Conservation (phyloP, 2,797 vertebrate species). For the Coregonus suidteri region DNA sequence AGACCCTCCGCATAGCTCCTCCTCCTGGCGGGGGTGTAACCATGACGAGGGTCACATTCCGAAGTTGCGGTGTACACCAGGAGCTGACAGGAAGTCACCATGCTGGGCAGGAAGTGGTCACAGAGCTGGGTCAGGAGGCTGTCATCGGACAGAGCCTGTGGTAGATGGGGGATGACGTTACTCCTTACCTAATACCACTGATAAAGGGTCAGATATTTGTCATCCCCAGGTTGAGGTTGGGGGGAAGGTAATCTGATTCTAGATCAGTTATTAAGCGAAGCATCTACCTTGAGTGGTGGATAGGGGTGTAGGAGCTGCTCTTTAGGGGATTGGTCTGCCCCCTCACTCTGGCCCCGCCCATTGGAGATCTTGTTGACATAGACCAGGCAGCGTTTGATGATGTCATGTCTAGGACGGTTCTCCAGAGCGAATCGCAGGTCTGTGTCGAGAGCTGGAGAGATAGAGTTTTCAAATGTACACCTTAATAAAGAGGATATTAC, state of each 20-base stretch:
- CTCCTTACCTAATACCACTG: background rate
- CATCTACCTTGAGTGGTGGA: constrained; percentile 32
- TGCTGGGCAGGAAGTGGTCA: constrained; percentile 70
- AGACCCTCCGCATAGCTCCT: constrained; percentile 66
- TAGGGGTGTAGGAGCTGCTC: constrained; percentile 15
- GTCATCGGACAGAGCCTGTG: constrained; percentile 9
- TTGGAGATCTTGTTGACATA: constrained; percentile 75
- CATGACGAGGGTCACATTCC: constrained; percentile 59
- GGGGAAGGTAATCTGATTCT: background rate
- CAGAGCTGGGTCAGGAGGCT: constrained; percentile 66
- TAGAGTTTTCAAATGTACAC: background rate
- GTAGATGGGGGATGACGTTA: background rate
- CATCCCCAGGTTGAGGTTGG: background rate
- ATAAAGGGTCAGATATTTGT: background rate
- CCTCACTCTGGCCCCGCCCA: constrained; percentile 28
- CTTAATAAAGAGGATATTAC: background rate
- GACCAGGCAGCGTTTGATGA: constrained; percentile 69
- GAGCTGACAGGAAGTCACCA: constrained; percentile 63
- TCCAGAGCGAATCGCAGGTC: constrained; percentile 75
- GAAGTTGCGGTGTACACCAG: constrained; percentile 70
- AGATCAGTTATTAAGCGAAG: background rate
- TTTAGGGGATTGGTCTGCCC: background rate
- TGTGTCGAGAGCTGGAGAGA: constrained; percentile 68
- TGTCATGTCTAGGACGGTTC: constrained; percentile 37
- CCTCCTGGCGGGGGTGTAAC: constrained; percentile 68